phyloP scores from a whole-genome alignment of 1,140 invertebrate genomes.

The Procambarus virginalis region DNA sequence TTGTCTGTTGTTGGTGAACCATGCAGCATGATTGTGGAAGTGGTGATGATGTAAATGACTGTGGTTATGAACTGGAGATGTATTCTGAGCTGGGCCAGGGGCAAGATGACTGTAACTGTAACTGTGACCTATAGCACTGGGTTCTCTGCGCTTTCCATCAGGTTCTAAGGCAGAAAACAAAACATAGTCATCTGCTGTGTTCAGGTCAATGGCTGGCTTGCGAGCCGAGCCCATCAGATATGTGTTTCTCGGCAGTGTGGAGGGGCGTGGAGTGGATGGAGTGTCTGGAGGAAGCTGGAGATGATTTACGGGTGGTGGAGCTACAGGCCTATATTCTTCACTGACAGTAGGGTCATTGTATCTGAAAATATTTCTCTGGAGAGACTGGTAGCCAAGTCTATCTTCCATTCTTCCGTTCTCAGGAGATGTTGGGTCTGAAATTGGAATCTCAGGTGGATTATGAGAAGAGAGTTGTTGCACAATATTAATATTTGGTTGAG shows the following conservation, averaged over 20 bases:
- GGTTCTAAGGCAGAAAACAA: constrained; percentile 73
- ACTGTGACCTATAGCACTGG: constrained; percentile 64
- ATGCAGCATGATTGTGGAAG: constrained; percentile 65
- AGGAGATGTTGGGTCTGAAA: constrained; percentile 10
- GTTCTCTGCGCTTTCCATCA: constrained; percentile 56
- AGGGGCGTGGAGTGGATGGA: constrained; percentile 75
- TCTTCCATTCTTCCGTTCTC: constrained; percentile 57
- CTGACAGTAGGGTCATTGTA: constrained; percentile 74
- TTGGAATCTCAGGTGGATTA: constrained; percentile 21
- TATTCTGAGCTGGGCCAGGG: constrained; percentile 40
- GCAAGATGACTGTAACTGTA: constrained; percentile 67
- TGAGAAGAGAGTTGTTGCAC: constrained; percentile 58
- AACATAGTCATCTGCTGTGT: constrained; percentile 74
- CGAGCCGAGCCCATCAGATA: constrained; percentile 76
- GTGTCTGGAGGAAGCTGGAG: constrained; percentile 72
- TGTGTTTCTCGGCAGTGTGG: constrained; percentile 83
- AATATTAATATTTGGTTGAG: constrained; percentile 68
- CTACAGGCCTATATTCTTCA: constrained; percentile 34
- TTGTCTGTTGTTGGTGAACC: constrained; percentile 59
- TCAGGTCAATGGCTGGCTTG: constrained; percentile 72
- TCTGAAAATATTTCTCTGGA: constrained; percentile 75
- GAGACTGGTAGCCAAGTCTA: constrained; percentile 72
- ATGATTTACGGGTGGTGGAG: constrained; percentile 31
- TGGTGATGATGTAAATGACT: constrained; percentile 47
- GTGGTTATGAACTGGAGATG: constrained; percentile 43